These are phyloP conservation scores for Cryptocephalus primarius DNA, from an alignment of 2,888 invertebrate genomes.

Conservation along the genomic window DNA sequence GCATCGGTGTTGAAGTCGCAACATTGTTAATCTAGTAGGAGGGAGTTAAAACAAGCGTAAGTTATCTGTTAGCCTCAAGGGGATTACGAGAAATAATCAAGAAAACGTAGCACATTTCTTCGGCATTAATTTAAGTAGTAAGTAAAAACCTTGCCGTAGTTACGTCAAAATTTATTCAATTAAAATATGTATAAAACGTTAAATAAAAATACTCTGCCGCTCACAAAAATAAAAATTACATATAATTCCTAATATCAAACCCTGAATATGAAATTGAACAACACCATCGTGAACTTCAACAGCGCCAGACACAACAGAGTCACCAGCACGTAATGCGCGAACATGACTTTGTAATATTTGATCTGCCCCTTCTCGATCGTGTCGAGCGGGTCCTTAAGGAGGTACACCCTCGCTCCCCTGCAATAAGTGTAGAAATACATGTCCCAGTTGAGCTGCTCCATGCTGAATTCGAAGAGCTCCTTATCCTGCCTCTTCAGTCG, in stretches of 20 bases:
- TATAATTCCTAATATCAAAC: background rate
- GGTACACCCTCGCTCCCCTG: constrained; percentile 47
- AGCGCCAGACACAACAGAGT: constrained; percentile 10
- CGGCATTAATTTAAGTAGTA: no score
- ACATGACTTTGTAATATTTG: constrained; percentile 28
- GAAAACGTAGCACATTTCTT: no score
- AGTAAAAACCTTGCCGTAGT: no score
- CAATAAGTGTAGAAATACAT: constrained; percentile 18
- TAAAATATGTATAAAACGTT: no score
- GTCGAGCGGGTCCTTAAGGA: constrained; percentile 69
- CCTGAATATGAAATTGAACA: constrained; percentile 6
- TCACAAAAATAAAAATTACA: no score
- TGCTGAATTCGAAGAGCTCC: constrained; percentile 52
- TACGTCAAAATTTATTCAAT: no score
- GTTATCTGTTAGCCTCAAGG: no score
- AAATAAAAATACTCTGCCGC: no score
- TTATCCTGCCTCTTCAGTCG: constrained; percentile 47
- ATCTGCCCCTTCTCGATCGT: constrained; percentile 59
- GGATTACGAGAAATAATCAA: no score
- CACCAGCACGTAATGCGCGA: constrained; percentile 17
- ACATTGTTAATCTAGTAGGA: no score
- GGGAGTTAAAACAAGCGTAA: no score
- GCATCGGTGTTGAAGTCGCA: no score
- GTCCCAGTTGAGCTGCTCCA: constrained; percentile 65
- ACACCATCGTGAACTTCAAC: constrained; percentile 8